These are phyloP conservation scores for Procapra przewalskii DNA, from an alignment of 2,113 vertebrate genomes.

Conservation along the genomic window DNA sequence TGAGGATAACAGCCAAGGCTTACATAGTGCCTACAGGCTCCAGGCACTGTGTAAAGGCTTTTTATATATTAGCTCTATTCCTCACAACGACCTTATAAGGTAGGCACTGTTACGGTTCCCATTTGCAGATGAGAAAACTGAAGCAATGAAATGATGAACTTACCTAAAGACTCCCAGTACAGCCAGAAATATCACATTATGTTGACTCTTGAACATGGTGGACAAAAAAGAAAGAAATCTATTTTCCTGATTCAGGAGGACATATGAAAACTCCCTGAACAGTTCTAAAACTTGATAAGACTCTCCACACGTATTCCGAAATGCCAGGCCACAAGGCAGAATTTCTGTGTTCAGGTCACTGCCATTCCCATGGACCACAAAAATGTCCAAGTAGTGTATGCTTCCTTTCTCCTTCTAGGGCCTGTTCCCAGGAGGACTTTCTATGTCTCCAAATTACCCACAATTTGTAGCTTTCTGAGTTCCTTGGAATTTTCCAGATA, in stretches of 20 bases:
- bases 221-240: not conserved
- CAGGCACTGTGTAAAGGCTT: not conserved
- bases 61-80: not conserved
- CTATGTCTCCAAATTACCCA: not conserved
- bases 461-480: not conserved
- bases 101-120: not conserved
- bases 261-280: not conserved
- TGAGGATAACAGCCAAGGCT: not conserved
- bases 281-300: not conserved
- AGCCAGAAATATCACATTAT: not conserved
- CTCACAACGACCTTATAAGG: not conserved
- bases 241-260: not conserved
- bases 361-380: not conserved
- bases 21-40: accelerated
- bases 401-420: not conserved
- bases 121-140: not conserved
- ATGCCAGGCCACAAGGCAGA: not conserved
- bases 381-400: not conserved
- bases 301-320: not conserved
- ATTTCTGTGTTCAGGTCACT: not conserved
- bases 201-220: not conserved
- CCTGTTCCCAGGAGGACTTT: not conserved
- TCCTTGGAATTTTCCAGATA: not conserved
- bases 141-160: not conserved
- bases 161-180: not conserved